These are phyloP conservation scores for Hydrozoanthus tunicans DNA, from an alignment of 64 coral and sea anemone species.

Conservation along the genomic window DNA sequence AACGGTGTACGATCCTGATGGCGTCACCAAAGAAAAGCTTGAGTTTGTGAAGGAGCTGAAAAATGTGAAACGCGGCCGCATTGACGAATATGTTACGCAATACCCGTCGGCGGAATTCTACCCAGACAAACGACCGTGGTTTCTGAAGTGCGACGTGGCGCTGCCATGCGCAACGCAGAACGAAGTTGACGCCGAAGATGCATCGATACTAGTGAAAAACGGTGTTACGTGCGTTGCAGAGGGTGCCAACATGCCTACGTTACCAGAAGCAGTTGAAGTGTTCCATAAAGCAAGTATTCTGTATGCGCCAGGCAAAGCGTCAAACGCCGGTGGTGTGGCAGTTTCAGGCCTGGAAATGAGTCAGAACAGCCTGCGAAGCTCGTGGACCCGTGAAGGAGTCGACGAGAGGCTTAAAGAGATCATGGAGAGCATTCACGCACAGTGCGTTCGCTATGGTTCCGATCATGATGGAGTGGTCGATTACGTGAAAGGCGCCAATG, in stretches of 20 bases:
- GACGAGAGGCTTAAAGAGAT: conserved; percentile 89
- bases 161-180: conserved; percentile 93
- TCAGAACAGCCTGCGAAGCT: conserved; percentile 83
- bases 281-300: conserved; percentile 77
- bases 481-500: conserved; percentile 88
- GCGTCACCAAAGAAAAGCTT: conserved; percentile 84
- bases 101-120: conserved; percentile 77
- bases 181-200: conserved; percentile 77
- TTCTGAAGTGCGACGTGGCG: conserved; percentile 82
- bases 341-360: conserved; percentile 95
- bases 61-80: conserved; percentile 83
- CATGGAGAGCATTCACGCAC: conserved; percentile 92
- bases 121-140: conserved; percentile 80
- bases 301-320: conserved; percentile 85
- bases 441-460: conserved; percentile 78
- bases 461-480: conserved; percentile 66
- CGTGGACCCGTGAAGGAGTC: conserved; percentile 87
- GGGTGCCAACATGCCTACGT: conserved; percentile 88
- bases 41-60: conserved; percentile 78
- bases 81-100: conserved; percentile 74
- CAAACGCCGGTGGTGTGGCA: conserved; percentile 90
- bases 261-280: conserved; percentile 76
- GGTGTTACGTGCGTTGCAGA: conserved; percentile 84
- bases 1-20: conserved; percentile 74
- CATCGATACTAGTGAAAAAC: conserved; percentile 71